phyloP scores from a whole-genome alignment of 2,888 invertebrate genomes.

The Rhodophaea formosa region DNA sequence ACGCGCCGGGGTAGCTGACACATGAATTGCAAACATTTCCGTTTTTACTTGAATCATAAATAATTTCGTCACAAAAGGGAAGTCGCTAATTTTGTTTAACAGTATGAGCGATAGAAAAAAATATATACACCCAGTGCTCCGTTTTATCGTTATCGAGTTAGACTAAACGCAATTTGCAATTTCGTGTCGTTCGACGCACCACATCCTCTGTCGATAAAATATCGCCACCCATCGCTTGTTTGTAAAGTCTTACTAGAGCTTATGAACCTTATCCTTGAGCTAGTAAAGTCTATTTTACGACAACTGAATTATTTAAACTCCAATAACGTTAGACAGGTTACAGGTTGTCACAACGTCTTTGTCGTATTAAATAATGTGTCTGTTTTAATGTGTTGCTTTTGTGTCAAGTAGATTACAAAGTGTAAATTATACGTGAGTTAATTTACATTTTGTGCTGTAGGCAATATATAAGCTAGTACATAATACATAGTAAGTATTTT shows the following conservation, averaged over 20 bases:
- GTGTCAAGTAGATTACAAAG: background rate
- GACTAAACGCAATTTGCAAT: constrained; percentile 65
- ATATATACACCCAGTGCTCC: constrained; percentile 26
- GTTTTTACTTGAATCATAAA: background rate
- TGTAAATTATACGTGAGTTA: constrained; percentile 6
- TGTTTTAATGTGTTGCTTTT: constrained; percentile 23
- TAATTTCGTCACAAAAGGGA: constrained; percentile 2
- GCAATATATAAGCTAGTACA: background rate
- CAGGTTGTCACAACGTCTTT: constrained; percentile 42
- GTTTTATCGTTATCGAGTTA: constrained; percentile 57
- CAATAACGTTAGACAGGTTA: constrained; percentile 35
- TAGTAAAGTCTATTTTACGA: constrained; percentile 35
- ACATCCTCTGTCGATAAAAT: constrained; percentile 64
- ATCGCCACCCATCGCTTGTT: constrained; percentile 35
- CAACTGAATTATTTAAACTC: constrained; percentile 26
- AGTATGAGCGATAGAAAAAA: constrained; percentile 19
- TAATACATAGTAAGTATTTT: background rate
- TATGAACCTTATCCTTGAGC: constrained; percentile 35
- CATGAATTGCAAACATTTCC: background rate
- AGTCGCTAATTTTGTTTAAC: constrained; percentile 16
- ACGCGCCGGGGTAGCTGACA: constrained; percentile 16
- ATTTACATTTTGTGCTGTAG: background rate
- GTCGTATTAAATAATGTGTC: constrained; percentile 32
- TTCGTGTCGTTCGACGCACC: constrained; percentile 50
- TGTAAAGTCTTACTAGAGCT: constrained; percentile 30